These are phyloP conservation scores for Spilogale gracilis DNA, from an alignment of 2,113 vertebrate genomes.

Conservation along the genomic window DNA sequence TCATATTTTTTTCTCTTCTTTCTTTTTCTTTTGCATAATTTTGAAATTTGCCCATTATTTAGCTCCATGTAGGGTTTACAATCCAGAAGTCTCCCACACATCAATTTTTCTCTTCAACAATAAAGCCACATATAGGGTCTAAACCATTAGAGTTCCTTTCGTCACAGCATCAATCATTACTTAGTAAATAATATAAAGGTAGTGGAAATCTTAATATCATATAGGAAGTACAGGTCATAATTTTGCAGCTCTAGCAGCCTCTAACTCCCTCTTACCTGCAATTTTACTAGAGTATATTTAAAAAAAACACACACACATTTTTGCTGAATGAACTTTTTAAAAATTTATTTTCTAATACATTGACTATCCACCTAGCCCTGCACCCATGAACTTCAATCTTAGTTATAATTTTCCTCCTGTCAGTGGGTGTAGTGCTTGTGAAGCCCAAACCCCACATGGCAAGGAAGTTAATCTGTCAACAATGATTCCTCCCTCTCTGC, in stretches of 20 bases:
- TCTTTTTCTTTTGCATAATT: not conserved
- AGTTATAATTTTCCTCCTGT: not conserved
- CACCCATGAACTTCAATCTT: not conserved
- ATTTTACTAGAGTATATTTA: not conserved
- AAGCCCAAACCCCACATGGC: not conserved
- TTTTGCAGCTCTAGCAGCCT: not conserved
- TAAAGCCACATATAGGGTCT: not conserved
- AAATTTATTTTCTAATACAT: not conserved
- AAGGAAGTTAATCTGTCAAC: not conserved
- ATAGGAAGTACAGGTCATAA: not conserved
- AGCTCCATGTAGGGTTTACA: not conserved
- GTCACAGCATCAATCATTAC: not conserved
- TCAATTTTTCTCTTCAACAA: not conserved
- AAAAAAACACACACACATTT: not conserved
- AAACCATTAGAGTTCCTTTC: not conserved
- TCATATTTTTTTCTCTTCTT: not conserved
- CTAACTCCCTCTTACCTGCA: not conserved
- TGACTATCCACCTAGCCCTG: not conserved
- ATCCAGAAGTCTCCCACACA: not conserved
- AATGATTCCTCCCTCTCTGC: not conserved
- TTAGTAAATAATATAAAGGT: not conserved
- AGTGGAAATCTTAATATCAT: not conserved
- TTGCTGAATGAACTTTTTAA: not conserved
- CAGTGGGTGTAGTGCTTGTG: not conserved
- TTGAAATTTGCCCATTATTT: not conserved